Evolutionary conservation across 2,888 invertebrate species (phyloP), one percentile per base, ranked within the genome.

Genomic region (Pristionchus maxplancki): DNA sequence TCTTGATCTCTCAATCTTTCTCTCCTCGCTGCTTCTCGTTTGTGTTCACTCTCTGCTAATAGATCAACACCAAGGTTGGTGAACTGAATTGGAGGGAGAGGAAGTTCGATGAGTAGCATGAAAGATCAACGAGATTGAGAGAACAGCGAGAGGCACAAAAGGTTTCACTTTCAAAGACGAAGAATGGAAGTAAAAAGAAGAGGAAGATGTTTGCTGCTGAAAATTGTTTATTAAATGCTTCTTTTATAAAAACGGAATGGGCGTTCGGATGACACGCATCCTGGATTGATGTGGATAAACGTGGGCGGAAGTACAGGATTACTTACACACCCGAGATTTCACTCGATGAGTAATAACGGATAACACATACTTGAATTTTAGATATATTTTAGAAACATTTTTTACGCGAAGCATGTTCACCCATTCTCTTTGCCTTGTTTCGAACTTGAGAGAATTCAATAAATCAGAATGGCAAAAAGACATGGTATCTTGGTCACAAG

Each of bases 31-130:
- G 20, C 28, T 31, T 50, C 53, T 53, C 34, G 48, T 53, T 40
- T 50, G 34, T 50, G 31, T 50, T 34, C 50, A 28, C 34, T 53
- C 53, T 83, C 82, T 53, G n/a, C 82, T 6, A 13, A 15, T 17
- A 83, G 82, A 83, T 83, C 82, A 83, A 83, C 82, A 83, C 82
- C 82, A 83, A 83, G 82, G 53, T 83, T 83, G 82, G 82, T 17
- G 53, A 53, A 58, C 53, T 34, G 81, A 48, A 48, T 37, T 28
- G 24, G 50, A 81, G 44, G 17, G 53, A 34, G 2, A 53, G 53
- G 82, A 53, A 53, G 82, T 78, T 78, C 44, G 78, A 83, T 83
- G 82, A 83, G 53, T 83, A 53, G 82, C 82, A 53, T 34, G 34
- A 53, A 78, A 78, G 48, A 78, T 78, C 78, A 78, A 24, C 24